Percentiles rank a stretch among this genome's conserved stretches.
Conservation (phyloP, 1,140 invertebrate species). For the Trichomalopsis sarcophagae region DNA sequence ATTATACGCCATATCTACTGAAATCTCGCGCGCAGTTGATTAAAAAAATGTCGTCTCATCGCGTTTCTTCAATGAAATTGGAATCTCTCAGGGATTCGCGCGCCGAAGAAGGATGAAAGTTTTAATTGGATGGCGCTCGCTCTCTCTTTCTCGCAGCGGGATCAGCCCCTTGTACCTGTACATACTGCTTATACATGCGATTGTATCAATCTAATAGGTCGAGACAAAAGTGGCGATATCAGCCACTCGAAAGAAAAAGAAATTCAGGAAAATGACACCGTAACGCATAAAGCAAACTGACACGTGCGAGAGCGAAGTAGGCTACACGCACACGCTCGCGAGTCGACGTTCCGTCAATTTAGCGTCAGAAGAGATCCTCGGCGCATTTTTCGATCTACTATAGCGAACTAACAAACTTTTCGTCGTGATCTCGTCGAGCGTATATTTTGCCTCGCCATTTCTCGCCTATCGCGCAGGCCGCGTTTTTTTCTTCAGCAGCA, state of each 20-base stretch:
- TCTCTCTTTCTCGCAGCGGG: not conserved
- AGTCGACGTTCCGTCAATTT: not conserved
- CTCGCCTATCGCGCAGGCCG: not conserved
- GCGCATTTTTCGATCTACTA: too few relatives aligned
- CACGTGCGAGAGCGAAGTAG: not conserved
- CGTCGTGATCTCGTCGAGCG: too few relatives aligned
- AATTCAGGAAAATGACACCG: not conserved
- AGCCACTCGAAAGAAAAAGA: not conserved
- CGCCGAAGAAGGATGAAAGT: slow-evolving; percentile 35
- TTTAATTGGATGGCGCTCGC: slow-evolving; percentile 29
- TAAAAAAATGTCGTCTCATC: slow-evolving; percentile 27
- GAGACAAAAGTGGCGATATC: not conserved
- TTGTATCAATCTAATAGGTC: not conserved
- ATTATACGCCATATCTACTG: slow-evolving; percentile 3
- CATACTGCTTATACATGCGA: not conserved
- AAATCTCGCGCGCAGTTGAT: slow-evolving; percentile 21
- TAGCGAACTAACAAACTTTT: too few relatives aligned
- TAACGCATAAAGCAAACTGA: not conserved
- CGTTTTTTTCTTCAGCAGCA: not conserved
- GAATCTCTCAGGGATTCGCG: slow-evolving; percentile 25
- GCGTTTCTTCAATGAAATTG: slow-evolving; percentile 32
- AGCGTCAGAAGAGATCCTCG: too few relatives aligned
- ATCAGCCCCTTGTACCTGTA: not conserved
- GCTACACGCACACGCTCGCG: not conserved
- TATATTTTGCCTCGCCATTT: not conserved